A percentile compares a stretch with the other conserved stretches of the same genome.
These are phyloP conservation scores for Lateolabrax maculatus DNA, from an alignment of 2,797 vertebrate species.

Conservation along the genomic window DNA sequence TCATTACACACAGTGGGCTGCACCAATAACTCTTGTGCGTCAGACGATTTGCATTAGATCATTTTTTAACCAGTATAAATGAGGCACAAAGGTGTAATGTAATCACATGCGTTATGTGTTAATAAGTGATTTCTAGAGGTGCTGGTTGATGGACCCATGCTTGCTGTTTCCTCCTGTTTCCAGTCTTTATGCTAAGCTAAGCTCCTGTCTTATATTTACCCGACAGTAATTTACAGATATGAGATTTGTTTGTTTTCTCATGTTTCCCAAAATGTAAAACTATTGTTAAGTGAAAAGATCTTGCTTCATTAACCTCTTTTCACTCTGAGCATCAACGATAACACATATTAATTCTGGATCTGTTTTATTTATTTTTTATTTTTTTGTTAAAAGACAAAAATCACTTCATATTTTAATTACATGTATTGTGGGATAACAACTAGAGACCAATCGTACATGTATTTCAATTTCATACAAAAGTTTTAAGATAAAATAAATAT, in stretches of 20 bases:
- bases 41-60: no score
- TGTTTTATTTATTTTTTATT: no score
- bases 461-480: constrained; percentile 26
- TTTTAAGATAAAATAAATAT: background rate
- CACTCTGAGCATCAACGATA: background rate
- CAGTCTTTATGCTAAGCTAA: background rate
- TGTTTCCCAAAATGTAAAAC: background rate
- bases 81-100: no score
- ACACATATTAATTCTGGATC: background rate
- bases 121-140: background rate
- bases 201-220: background rate
- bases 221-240: background rate
- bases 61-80: no score
- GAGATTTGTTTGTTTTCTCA: background rate
- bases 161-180: background rate
- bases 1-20: no score
- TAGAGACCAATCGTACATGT: background rate
- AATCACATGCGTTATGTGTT: background rate
- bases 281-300: no score
- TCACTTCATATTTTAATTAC: constrained; percentile 21
- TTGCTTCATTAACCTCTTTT: background rate
- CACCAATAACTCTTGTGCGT: no score
- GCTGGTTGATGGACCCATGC: background rate
- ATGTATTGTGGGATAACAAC: background rate
- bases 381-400: background rate